Base-by-base conservation (phyloP, 1,140 invertebrate genomes). In the Diorhabda sublineata region DNA sequence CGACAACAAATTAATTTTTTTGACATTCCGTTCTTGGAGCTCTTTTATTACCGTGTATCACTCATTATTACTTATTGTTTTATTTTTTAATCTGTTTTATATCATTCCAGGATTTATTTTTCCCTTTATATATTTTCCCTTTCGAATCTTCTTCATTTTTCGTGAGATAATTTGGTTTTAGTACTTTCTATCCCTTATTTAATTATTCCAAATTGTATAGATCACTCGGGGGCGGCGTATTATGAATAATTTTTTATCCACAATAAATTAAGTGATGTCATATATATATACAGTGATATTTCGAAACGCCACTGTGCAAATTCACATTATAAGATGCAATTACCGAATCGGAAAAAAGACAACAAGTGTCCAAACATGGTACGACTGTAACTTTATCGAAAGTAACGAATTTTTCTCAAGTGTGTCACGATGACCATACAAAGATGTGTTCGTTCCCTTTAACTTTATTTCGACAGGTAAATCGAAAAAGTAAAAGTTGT, bases 321-420 rank as follows among this genome's bases (percentile, higher is more conserved):
- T 8, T 52, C 47, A 6, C 47, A 52, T 52, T n/a, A n/a, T 52
- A 52, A 52, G 6, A 52, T 52, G 47, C 47, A 52, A 52, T 52
- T 52, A 52, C 47, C 47, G 47, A 52, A 52, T 52, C n/a, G 47
- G 47, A 8, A n/a, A 52, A 52, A 26, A 26, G 61, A 43, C 42
- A 62, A 57, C 67, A 72, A 71, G 67, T 58, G 56, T 56, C 64
- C 57, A 58, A 45, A 47, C 11, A 43, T 43, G 63, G 58, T 61
- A 52, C 6, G 47, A 52, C 47, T 52, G 47, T 52, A n/a, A 52
- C 47, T 52, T 6, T 52, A 68, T 56, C 26, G 70, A 71, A 71
- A 69, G 70, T 71, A 64, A 71, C 68, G 26, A 68, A 65, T 71
- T 69, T 71, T 66, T 52, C 47, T 63, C 70, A 69, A 71, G 59